Evolutionary conservation across 2,113 vertebrate genomes (phyloP).

Genomic region (Saccopteryx leptura): DNA sequence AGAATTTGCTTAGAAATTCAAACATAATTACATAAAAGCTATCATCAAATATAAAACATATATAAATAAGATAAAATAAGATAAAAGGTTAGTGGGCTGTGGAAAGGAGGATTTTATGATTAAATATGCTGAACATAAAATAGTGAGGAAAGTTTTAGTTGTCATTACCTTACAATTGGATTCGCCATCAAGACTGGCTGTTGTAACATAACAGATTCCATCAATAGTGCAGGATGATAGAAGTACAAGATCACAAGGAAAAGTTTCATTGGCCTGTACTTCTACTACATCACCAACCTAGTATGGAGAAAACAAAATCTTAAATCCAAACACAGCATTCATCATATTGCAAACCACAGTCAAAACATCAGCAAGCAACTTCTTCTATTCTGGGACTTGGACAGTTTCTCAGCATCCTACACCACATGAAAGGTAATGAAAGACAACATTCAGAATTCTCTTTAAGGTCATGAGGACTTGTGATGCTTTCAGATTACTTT

Average conservation of each 20-base stretch:
- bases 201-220: conserved; percentile 96
- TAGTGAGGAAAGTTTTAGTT: not conserved
- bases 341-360: not conserved
- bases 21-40: not conserved
- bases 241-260: conserved; percentile 98
- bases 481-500: conserved; percentile 20
- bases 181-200: conserved; percentile 98
- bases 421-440: not conserved
- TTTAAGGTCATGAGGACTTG: not conserved
- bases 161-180: conserved; percentile 96
- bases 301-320: conserved; percentile 26
- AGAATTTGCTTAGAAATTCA: conserved; percentile 57
- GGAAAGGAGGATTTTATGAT: not conserved
- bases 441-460: not conserved
- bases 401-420: not conserved
- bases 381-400: not conserved
- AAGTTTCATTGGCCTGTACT: conserved; percentile 96
- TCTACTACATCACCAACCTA: conserved; percentile 98
- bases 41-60: not conserved
- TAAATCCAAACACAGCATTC: conserved; percentile 49
- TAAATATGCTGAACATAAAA: conserved; percentile 31
- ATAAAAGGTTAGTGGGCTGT: not conserved
- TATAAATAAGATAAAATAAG: conserved; percentile 41
- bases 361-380: not conserved
- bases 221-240: conserved; percentile 93